A percentile compares a stretch with the other conserved stretches of the same genome.
These are phyloP conservation scores for Drosophila borborema DNA, from an alignment of 2,888 invertebrate genomes.

Conservation along the genomic window DNA sequence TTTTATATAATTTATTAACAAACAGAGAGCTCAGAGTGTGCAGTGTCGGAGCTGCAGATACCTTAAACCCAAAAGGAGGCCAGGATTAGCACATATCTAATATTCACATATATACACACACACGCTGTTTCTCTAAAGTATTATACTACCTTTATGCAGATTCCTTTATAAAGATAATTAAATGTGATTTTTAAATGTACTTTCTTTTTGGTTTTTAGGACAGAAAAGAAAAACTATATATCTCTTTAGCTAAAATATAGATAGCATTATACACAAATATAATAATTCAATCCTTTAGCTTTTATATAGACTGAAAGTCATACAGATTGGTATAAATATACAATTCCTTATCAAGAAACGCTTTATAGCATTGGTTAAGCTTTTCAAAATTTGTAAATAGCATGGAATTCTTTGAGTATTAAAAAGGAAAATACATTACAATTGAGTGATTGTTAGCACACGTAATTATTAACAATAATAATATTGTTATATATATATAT, in stretches of 20 bases:
- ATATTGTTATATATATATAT: neutral
- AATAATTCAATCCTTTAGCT: too few species aligned
- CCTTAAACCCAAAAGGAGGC: neutral
- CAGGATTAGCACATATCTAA: neutral
- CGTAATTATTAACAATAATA: neutral
- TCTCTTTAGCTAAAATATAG: too few species aligned
- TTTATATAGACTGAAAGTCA: too few species aligned
- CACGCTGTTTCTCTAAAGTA: neutral
- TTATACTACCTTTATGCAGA: too few species aligned
- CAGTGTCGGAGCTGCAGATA: neutral
- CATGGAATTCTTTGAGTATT: neutral
- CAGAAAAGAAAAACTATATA: too few species aligned
- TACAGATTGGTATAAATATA: too few species aligned
- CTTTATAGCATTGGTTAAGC: neutral
- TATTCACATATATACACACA: neutral
- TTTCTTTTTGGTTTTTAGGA: too few species aligned
- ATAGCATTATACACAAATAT: neutral
- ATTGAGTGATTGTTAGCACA: neutral
- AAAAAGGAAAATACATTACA: neutral
- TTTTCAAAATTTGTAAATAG: neutral
- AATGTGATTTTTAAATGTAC: too few species aligned
- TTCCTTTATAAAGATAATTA: too few species aligned
- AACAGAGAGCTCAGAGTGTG: neutral
- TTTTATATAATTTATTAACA: constrained; percentile 1
- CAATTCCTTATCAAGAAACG: neutral